Base-by-base conservation (phyloP, 2,888 invertebrate species). In the Oxyteleia sp. region DNA sequence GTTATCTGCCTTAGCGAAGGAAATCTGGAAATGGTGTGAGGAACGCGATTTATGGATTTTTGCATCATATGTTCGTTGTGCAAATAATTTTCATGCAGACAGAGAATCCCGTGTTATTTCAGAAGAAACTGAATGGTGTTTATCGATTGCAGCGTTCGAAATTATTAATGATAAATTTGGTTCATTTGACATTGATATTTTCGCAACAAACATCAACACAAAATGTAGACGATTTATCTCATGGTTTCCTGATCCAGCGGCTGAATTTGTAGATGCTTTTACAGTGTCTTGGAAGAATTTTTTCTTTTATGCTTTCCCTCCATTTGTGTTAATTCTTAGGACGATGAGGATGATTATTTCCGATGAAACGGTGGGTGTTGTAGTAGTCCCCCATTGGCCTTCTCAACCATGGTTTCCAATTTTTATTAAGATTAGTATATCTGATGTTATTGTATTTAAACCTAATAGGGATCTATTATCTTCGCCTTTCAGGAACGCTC, bases 251-350 rank as follows among this genome's bases (percentile, higher is more conserved):
- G 32, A 32, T 32, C 47, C 47, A 47, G 47, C 18, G 2, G 47
- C 47, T 8, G 2, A 10, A 5, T 4, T 8, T 3, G 29, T 88
- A 7, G 87, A 90, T 68, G 88, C 88, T 2, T 89, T 90, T 64
- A 88, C 87, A 4, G 13, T 84, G 2, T 45, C 85, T 7, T 78
- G 85, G 82, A 43, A 66, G 3, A 53, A 57, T 13, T 35, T 57
- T 84, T 87, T 85, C 32, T 82, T 81, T 79, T 89, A 89, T 72
- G 87, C 88, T 11, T 89, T 89, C 68, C 85, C 82, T 15, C 85
- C 66, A 5, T 71, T 82, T 7, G 18, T 61, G 1, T 26, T 72
- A 0, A 13, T 72, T 0, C 7, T 51, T 7, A 38, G 41, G 20
- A 71, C 63, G 1, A n/a, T 85, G 13, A 47, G 53, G 71, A 87